Conservation (phyloP, 2,797 vertebrate species). For the Neomorphus geoffroyi region DNA sequence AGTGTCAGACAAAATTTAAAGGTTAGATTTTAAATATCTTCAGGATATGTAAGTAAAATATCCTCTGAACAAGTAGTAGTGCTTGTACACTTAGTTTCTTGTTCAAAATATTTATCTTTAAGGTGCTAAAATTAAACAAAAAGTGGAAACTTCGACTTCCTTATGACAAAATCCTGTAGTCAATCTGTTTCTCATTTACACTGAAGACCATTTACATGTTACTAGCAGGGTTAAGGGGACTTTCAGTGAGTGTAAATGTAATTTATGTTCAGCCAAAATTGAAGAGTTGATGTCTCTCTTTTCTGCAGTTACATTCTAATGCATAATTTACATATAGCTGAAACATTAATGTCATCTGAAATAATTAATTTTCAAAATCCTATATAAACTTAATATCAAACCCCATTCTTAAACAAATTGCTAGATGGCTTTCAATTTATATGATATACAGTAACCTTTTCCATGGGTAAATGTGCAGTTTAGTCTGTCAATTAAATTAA, state of each 20-base stretch:
- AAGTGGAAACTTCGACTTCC: background rate
- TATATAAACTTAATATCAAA: conserved; percentile 15
- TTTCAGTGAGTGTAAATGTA: conserved; percentile 14
- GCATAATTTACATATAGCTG: conserved; percentile 39
- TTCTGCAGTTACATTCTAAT: conserved; percentile 35
- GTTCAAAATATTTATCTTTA: background rate
- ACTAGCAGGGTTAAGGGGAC: background rate
- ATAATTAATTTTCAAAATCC: conserved; percentile 50
- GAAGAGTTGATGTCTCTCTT: conserved; percentile 8
- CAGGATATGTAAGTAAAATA: background rate
- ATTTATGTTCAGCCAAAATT: conserved; percentile 2
- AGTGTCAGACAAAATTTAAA: background rate
- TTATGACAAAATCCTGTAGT: background rate
- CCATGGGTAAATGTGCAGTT: conserved; percentile 3
- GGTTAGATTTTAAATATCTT: background rate
- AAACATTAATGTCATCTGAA: conserved; percentile 46
- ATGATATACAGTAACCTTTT: conserved; percentile 48
- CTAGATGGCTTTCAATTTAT: conserved; percentile 39
- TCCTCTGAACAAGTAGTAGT: background rate
- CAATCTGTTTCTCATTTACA: background rate
- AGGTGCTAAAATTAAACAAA: background rate
- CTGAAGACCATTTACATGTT: background rate
- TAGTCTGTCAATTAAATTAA: conserved; percentile 51
- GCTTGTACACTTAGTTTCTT: background rate
- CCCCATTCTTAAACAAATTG: background rate